Evolutionary conservation across 2,888 invertebrate genomes (phyloP).

Genomic region (Meta bourneti): DNA sequence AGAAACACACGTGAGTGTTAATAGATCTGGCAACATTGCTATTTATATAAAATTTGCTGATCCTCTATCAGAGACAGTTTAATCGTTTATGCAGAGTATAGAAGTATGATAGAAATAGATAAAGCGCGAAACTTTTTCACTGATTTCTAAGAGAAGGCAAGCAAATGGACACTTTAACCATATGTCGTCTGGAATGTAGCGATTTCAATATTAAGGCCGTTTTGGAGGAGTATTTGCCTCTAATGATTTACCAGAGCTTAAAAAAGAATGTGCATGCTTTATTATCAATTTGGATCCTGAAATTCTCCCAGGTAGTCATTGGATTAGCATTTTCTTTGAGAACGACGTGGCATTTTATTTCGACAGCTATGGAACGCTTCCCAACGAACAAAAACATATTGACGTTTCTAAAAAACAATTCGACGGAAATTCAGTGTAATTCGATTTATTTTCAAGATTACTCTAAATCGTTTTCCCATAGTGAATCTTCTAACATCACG

Average conservation of each 20-base stretch:
- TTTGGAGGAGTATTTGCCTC: slow-evolving; percentile 51
- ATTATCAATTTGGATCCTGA: slow-evolving; percentile 53
- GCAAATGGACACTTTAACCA: slow-evolving; percentile 37
- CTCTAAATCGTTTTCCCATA: no score
- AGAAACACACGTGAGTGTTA: slow-evolving; percentile 10
- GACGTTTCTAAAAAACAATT: slow-evolving; percentile 28
- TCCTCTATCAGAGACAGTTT: slow-evolving; percentile 28
- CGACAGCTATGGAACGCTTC: slow-evolving; percentile 20
- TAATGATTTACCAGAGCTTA: slow-evolving; percentile 4
- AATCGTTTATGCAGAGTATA: slow-evolving; percentile 27
- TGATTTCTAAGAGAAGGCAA: slow-evolving; percentile 21
- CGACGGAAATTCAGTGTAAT: slow-evolving; percentile 2
- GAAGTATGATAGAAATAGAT: background rate
- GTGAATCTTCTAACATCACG: no score
- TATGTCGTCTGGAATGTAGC: slow-evolving; percentile 43
- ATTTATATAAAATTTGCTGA: slow-evolving; percentile 38
- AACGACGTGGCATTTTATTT: slow-evolving; percentile 28
- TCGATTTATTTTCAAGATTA: background rate
- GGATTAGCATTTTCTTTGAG: slow-evolving; percentile 40
- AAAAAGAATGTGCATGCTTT: slow-evolving; percentile 13
- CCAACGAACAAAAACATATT: slow-evolving; percentile 24
- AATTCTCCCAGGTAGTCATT: slow-evolving; percentile 36
- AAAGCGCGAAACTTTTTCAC: slow-evolving; percentile 31
- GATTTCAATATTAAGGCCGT: background rate
- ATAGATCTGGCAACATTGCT: slow-evolving; percentile 18